phyloP scores from a whole-genome alignment of 2,888 invertebrate genomes.

The Xanthorhoe spadicearia region DNA sequence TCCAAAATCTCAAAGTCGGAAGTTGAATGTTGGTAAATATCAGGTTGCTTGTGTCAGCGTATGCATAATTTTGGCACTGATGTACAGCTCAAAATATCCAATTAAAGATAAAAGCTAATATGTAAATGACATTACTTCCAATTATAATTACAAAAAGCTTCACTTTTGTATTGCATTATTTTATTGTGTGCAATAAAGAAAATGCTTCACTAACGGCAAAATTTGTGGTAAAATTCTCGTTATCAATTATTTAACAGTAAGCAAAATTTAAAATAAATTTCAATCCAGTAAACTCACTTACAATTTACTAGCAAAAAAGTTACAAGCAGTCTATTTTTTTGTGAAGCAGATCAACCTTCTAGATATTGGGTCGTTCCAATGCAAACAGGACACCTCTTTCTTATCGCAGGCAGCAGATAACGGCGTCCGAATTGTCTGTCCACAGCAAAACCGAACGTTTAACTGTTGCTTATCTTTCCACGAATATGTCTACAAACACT shows the following conservation, averaged over 20 bases:
- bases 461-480: conserved; percentile 71
- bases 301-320: too few relatives aligned
- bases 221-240: too few relatives aligned
- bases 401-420: conserved; percentile 73
- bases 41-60: not conserved
- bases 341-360: not conserved
- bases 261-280: too few relatives aligned
- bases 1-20: conserved; percentile 29
- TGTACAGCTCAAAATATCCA: not conserved
- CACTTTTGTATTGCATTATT: too few relatives aligned
- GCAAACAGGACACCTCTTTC: conserved; percentile 53
- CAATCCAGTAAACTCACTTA: too few relatives aligned
- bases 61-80: not conserved
- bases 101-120: not conserved
- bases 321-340: not conserved
- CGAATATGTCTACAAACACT: conserved; percentile 76
- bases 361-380: conserved; percentile 25
- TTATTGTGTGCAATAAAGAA: too few relatives aligned
- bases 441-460: conserved; percentile 44
- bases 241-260: too few relatives aligned
- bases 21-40: conserved; percentile 4
- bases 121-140: too few relatives aligned
- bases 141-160: too few relatives aligned
- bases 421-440: conserved; percentile 72
- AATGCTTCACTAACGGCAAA: too few relatives aligned